Percentiles rank a stretch among this genome's conserved stretches.
phyloP scores from a whole-genome alignment of 2,797 vertebrate genomes.

The Pseudochromis fuscus region DNA sequence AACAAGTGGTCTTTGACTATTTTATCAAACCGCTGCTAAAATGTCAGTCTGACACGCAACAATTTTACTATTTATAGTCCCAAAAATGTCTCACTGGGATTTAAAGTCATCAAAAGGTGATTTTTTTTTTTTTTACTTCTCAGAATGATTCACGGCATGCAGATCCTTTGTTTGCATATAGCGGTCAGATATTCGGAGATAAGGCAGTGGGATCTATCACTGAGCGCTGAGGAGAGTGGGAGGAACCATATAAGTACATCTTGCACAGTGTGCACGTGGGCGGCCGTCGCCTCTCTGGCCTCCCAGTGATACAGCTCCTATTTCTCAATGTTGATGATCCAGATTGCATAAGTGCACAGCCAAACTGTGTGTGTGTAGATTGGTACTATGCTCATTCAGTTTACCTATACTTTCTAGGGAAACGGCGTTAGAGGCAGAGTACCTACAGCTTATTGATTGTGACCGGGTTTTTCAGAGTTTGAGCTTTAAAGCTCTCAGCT shows the following conservation, averaged over 20 bases:
- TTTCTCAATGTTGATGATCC: constrained; percentile 64
- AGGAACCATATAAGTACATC: constrained; percentile 72
- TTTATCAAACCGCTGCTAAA: too few relatives aligned
- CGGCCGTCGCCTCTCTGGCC: constrained; percentile 59
- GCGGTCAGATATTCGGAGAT: constrained; percentile 7
- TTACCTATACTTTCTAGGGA: constrained; percentile 19
- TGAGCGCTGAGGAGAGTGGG: constrained; percentile 41
- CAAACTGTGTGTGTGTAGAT: constrained; percentile 36
- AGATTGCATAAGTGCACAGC: constrained; percentile 72
- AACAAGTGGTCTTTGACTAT: too few relatives aligned
- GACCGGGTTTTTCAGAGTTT: constrained; percentile 9
- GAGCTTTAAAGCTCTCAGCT: constrained; percentile 29
- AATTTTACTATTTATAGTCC: too few relatives aligned
- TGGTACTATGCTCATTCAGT: constrained; percentile 59
- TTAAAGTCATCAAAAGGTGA: constrained; percentile 5
- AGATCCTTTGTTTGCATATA: constrained; percentile 1
- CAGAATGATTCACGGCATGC: background rate
- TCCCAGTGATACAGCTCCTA: constrained; percentile 62
- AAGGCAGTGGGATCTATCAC: constrained; percentile 24
- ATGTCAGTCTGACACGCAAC: too few relatives aligned
- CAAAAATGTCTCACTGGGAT: too few relatives aligned
- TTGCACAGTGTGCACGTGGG: constrained; percentile 74
- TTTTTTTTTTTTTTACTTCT: constrained; percentile 1
- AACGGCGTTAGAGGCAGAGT: constrained; percentile 29
- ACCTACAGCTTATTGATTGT: constrained; percentile 49